A percentile compares a stretch with the other conserved stretches of the same genome.
Evolutionary conservation across 2,113 vertebrate genomes (phyloP).

Genomic region (Atrichornis clamosus): DNA sequence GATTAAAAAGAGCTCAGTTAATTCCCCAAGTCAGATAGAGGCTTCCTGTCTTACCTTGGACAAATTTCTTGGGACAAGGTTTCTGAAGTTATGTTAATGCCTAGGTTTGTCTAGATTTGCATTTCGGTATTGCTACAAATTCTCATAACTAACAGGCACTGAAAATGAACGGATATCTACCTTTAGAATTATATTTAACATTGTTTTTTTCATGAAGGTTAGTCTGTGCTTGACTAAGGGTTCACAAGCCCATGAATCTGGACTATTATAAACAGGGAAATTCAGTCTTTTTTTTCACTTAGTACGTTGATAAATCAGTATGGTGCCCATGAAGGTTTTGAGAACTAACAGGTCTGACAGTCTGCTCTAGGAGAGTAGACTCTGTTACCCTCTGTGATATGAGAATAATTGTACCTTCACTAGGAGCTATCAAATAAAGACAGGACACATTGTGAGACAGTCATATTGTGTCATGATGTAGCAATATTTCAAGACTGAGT

Average conservation of each 20-base stretch:
- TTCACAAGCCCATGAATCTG: neutral
- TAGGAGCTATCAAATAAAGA: neutral
- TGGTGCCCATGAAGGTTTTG: neutral
- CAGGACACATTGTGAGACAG: neutral
- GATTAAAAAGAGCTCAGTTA: neutral
- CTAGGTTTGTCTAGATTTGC: neutral
- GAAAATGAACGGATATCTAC: neutral
- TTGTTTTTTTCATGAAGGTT: neutral
- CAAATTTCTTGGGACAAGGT: neutral
- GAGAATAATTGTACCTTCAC: neutral
- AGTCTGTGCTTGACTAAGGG: neutral
- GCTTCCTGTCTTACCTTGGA: neutral
- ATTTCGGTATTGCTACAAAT: neutral
- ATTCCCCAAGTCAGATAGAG: neutral
- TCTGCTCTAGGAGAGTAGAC: neutral
- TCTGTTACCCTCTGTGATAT: neutral
- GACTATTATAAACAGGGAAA: neutral
- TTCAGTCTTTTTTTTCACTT: neutral
- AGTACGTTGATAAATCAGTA: neutral
- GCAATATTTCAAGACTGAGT: neutral
- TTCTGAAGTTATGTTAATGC: neutral
- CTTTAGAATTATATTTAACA: neutral
- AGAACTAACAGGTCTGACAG: neutral
- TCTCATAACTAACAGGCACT: neutral
- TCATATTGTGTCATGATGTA: neutral